These are phyloP conservation scores for Clarias pachynema DNA, from an alignment of 2,797 vertebrate species.

Conservation along the genomic window DNA sequence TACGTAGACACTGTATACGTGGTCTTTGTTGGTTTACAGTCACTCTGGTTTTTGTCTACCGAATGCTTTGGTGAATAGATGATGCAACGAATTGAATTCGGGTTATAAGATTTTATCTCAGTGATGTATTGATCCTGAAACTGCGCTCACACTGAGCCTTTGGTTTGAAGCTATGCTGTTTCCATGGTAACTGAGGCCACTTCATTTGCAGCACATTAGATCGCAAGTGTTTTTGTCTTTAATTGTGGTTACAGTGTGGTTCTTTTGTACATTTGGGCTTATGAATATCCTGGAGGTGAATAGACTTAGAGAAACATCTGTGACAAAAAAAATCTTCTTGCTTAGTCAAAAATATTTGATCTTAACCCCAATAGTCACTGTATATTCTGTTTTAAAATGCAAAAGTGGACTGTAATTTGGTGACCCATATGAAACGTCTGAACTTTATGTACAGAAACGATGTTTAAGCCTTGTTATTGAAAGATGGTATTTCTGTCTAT, in stretches of 20 bases:
- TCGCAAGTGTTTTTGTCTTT: constrained; percentile 36
- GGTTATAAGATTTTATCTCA: constrained; percentile 17
- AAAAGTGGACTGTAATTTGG: background rate
- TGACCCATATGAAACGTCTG: background rate
- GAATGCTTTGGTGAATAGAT: background rate
- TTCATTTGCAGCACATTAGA: constrained; percentile 52
- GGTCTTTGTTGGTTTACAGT: background rate
- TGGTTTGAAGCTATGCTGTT: constrained; percentile 55
- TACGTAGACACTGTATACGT: background rate
- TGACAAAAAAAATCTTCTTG: background rate
- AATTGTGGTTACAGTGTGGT: background rate
- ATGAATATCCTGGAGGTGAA: background rate
- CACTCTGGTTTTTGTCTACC: background rate
- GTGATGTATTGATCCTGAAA: constrained; percentile 13
- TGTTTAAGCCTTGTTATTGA: background rate
- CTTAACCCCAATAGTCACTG: background rate
- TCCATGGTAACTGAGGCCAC: constrained; percentile 57
- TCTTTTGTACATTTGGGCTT: background rate
- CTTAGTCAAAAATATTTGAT: background rate
- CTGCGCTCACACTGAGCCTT: constrained; percentile 48
- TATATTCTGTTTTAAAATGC: background rate
- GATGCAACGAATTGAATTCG: constrained; percentile 16
- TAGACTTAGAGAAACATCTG: background rate
- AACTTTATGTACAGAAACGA: no score
- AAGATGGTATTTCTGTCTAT: background rate